Evolutionary conservation across 2,888 invertebrate species (phyloP).

Genomic region (Caenorhabditis sp.): DNA sequence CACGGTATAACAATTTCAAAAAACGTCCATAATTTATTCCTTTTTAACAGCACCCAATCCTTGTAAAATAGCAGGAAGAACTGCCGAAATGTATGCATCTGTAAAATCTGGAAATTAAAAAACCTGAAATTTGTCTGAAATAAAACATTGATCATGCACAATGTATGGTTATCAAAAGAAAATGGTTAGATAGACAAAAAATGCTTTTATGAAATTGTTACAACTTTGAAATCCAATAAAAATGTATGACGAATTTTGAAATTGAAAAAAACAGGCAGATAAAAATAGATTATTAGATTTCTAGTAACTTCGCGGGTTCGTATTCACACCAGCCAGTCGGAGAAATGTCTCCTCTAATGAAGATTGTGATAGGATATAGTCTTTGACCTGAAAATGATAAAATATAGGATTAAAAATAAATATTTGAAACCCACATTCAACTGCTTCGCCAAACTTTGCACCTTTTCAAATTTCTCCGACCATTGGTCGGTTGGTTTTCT

Average conservation of each 20-base stretch:
- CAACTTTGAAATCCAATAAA: too few species aligned
- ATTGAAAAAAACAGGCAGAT: too few species aligned
- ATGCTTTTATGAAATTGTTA: too few species aligned
- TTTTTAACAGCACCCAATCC: background rate
- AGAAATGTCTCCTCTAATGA: conserved; percentile 68
- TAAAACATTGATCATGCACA: too few species aligned
- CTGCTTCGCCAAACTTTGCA: conserved; percentile 51
- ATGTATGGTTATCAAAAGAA: too few species aligned
- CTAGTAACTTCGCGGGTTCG: too few species aligned
- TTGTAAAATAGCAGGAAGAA: background rate
- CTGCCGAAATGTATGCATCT: background rate
- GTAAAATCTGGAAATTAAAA: background rate
- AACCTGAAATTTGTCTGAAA: too few species aligned
- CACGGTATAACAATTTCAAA: background rate
- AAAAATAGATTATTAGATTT: too few species aligned
- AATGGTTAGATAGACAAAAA: too few species aligned
- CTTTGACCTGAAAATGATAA: conserved; percentile 42
- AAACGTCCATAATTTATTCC: background rate
- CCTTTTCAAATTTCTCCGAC: conserved; percentile 55
- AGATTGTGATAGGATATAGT: conserved; percentile 66
- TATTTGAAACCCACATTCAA: conserved; percentile 3
- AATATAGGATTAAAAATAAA: too few species aligned
- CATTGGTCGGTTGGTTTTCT: conserved; percentile 48
- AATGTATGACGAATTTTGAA: too few species aligned
- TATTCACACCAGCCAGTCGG: conserved; percentile 46